Evolutionary conservation across 1,140 invertebrate genomes (phyloP), one percentile per base, ranked within the genome.

Genomic region (Schlechtendalia chinensis): DNA sequence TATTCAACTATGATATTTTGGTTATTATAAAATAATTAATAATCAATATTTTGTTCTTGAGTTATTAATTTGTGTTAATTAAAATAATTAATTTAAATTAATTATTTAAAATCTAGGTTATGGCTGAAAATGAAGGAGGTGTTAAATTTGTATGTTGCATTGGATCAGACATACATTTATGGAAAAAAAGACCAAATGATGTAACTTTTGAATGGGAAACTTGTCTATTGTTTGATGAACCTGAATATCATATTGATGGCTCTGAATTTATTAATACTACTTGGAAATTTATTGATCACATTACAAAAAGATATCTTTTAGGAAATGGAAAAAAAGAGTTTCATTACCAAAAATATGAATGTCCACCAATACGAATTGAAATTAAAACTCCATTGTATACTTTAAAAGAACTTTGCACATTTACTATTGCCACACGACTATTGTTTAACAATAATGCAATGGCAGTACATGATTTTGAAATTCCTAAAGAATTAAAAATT

Each of bases 271-370:
- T 24, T 17, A 79, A 79, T 79, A 47, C 58, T 47, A 61, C 22
- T 39, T 79, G 75, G 75, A 79, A 63, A 59, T 79, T 79, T 79
- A 24, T 32, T 61, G 75, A 79, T 5, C 58, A 79, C 61, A 79
- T 63, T 17, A 79, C 75, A 53, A 79, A 79, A 14, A 39, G 75
- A 47, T 79, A 79, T 63, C n/a, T 79, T 12, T 45, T 61, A 61
- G 75, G n/a, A 17, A 79, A 79, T 29, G 75, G 58, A 12, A 63
- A 79, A 61, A 27, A 47, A 19, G 16, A 19, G 16, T 63, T 61
- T 50, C 75, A 79, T 29, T 61, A 47, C 16, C 17, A 79, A 61
- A 63, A 79, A 47, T 19, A 47, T 50, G 29, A 79, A 24, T 19
- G 75, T n/a, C 22, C 56, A 19, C 8, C 29, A 27, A 27, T 79